These are phyloP conservation scores for Eupithecia inturbata DNA, from an alignment of 2,888 invertebrate genomes.

Conservation along the genomic window DNA sequence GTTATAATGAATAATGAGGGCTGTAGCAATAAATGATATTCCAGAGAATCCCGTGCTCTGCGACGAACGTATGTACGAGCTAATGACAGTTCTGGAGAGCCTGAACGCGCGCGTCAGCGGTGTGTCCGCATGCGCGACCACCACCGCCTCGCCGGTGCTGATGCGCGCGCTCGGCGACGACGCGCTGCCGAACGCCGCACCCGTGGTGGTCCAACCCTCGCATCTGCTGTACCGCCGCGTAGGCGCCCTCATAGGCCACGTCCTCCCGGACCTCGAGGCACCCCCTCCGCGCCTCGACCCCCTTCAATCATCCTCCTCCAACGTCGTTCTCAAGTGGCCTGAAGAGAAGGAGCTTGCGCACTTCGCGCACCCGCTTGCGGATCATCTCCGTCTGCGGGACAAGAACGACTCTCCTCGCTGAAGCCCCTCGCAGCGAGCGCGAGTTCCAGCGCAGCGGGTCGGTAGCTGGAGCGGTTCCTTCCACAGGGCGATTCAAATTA, in stretches of 20 bases:
- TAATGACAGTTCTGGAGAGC: slow-evolving; percentile 87
- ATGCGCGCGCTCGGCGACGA: slow-evolving; percentile 74
- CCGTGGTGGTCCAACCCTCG: slow-evolving; percentile 62
- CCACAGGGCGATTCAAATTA: slow-evolving; percentile 21
- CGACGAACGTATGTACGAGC: slow-evolving; percentile 88
- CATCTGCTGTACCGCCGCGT: slow-evolving; percentile 69
- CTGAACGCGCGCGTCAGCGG: slow-evolving; percentile 90
- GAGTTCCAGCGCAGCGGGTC: slow-evolving; percentile 17
- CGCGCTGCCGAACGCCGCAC: slow-evolving; percentile 56
- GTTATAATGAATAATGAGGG: background rate
- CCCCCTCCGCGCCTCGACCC: slow-evolving; percentile 74
- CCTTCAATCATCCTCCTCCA: slow-evolving; percentile 67
- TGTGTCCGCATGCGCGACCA: slow-evolving; percentile 82
- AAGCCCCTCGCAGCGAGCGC: slow-evolving; percentile 13
- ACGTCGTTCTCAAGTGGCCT: slow-evolving; percentile 77
- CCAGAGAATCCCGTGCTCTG: slow-evolving; percentile 93
- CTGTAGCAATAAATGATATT: slow-evolving; percentile 49
- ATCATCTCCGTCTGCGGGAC: slow-evolving; percentile 70
- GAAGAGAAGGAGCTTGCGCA: slow-evolving; percentile 64
- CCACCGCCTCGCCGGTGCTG: slow-evolving; percentile 65
- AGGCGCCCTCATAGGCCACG: slow-evolving; percentile 70
- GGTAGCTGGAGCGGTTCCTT: slow-evolving; percentile 16
- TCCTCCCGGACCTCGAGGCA: slow-evolving; percentile 70
- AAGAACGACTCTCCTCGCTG: slow-evolving; percentile 38
- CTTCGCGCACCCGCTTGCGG: slow-evolving; percentile 68